These are phyloP conservation scores for Platalea minor DNA, from an alignment of 2,797 vertebrate genomes.

Conservation along the genomic window DNA sequence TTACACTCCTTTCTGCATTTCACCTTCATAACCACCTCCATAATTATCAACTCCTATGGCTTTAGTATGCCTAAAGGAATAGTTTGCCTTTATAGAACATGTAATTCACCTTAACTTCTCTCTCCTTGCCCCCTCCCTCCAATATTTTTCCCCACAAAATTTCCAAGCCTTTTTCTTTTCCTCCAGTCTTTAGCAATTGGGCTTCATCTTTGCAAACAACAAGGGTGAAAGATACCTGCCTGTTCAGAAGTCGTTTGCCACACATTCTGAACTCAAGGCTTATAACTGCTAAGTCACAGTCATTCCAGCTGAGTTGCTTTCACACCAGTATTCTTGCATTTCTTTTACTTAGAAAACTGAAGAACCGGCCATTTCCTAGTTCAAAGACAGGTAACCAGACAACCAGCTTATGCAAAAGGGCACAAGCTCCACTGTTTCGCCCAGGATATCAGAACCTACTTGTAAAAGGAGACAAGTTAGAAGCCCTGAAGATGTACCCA, in stretches of 20 bases:
- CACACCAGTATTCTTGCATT: background rate
- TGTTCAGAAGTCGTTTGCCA: background rate
- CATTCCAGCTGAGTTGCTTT: background rate
- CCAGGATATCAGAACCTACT: background rate
- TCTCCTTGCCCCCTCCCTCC: background rate
- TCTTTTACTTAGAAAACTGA: background rate
- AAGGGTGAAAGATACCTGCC: background rate
- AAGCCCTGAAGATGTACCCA: background rate
- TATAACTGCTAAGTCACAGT: background rate
- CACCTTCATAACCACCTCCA: background rate
- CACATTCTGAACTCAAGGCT: background rate
- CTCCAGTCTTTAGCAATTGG: background rate
- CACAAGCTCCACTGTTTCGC: background rate
- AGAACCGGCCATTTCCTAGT: background rate
- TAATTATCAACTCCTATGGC: background rate
- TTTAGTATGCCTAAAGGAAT: background rate
- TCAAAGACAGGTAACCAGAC: background rate
- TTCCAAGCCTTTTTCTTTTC: background rate
- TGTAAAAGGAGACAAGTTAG: background rate
- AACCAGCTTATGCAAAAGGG: background rate
- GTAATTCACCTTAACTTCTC: background rate
- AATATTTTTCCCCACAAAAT: background rate
- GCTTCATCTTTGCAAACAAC: background rate
- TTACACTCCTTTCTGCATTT: slow-evolving; percentile 27
- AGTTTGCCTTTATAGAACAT: background rate